phyloP scores from a whole-genome alignment of 2,888 invertebrate genomes.

The Glyphotaelius pellucidus region DNA sequence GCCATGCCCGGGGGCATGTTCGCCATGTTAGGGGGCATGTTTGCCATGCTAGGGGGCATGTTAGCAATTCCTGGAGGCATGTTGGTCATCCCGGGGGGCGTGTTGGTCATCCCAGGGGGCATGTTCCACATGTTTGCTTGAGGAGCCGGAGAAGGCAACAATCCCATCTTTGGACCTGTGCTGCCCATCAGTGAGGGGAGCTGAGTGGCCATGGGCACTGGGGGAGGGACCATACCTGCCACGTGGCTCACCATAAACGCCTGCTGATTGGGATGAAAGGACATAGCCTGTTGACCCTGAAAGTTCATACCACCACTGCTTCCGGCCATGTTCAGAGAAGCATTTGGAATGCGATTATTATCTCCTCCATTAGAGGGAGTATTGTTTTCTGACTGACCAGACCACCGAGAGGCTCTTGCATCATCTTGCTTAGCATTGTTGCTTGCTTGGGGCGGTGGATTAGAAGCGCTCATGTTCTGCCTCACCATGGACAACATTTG shows the following conservation, averaged over 20 bases:
- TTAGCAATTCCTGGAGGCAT: slow-evolving; percentile 70
- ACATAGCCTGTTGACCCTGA: background rate
- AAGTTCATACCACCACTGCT: background rate
- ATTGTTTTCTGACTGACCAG: background rate
- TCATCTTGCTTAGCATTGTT: background rate
- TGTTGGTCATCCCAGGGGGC: slow-evolving; percentile 60
- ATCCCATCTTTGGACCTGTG: slow-evolving; percentile 70
- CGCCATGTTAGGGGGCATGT: slow-evolving; percentile 71
- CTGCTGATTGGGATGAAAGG: slow-evolving; percentile 1
- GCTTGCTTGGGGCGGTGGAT: background rate
- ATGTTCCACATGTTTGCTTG: slow-evolving; percentile 10
- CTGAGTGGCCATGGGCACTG: background rate
- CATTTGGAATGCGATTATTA: background rate
- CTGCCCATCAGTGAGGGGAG: background rate
- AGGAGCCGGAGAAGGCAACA: slow-evolving; percentile 64
- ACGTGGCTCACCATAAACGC: background rate
- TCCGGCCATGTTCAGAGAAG: background rate
- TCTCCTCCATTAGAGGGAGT: background rate
- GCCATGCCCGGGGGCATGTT: slow-evolving; percentile 69
- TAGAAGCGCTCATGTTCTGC: slow-evolving; percentile 4
- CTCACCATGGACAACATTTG: slow-evolving; percentile 76
- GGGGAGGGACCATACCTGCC: background rate
- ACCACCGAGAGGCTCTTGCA: background rate
- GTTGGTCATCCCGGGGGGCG: slow-evolving; percentile 67
- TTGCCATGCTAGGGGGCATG: slow-evolving; percentile 70